These are phyloP conservation scores for Cylloceria caligata DNA, from an alignment of 2,888 invertebrate genomes.

Conservation along the genomic window DNA sequence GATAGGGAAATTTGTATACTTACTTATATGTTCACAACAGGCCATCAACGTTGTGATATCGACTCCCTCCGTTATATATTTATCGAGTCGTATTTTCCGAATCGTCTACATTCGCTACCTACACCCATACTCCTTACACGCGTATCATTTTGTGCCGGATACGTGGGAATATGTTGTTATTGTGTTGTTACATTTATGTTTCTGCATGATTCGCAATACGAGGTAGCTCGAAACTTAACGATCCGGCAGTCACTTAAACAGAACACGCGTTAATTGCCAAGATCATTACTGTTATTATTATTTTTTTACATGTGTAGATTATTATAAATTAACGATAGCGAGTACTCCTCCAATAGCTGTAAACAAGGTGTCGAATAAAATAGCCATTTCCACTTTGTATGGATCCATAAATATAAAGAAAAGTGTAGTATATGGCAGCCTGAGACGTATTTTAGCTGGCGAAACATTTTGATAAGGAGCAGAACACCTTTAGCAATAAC, in stretches of 20 bases:
- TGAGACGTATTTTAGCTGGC: neutral
- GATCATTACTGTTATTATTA: conserved; percentile 50
- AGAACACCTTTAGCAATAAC: neutral
- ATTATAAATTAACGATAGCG: conserved; percentile 29
- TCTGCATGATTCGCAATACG: conserved; percentile 24
- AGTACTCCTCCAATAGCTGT: neutral
- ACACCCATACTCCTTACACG: neutral
- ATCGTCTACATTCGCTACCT: conserved; percentile 7
- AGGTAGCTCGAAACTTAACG: conserved; percentile 45
- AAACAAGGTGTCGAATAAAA: conserved; percentile 16
- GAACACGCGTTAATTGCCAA: conserved; percentile 57
- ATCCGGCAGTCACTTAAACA: conserved; percentile 48
- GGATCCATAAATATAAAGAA: neutral
- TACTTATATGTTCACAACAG: neutral
- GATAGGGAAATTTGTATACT: neutral
- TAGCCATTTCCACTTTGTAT: neutral
- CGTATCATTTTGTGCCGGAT: neutral
- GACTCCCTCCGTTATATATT: conserved; percentile 18
- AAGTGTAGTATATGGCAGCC: neutral
- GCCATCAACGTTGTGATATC: conserved; percentile 11
- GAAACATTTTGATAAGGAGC: neutral
- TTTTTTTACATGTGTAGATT: neutral
- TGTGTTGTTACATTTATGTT: conserved; percentile 22
- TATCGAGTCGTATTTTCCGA: conserved; percentile 34
- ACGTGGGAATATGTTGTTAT: neutral